phyloP scores from a whole-genome alignment of 2,797 vertebrate species.

The Heliangelus exortis region DNA sequence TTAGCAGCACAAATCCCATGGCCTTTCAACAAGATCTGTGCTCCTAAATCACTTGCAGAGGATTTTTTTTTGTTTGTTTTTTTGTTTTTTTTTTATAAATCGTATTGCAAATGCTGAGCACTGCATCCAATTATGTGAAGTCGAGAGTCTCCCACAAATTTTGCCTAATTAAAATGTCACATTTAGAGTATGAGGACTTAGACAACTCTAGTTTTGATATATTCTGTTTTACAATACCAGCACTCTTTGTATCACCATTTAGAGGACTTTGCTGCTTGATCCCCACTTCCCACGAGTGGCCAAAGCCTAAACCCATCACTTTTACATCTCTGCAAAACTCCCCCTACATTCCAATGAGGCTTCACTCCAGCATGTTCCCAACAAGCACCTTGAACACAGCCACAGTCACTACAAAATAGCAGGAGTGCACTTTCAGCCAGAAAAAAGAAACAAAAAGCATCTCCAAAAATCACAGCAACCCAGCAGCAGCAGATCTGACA shows the following conservation, averaged over 20 bases:
- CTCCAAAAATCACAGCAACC: constrained; percentile 54
- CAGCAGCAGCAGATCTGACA: background rate
- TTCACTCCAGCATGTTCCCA: background rate
- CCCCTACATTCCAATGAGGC: background rate
- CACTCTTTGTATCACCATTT: background rate
- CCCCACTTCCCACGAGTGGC: background rate
- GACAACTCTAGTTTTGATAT: background rate
- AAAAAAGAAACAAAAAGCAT: background rate
- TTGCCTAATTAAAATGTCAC: background rate
- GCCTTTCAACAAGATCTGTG: constrained; percentile 39
- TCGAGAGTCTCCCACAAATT: background rate
- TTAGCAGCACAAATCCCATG: background rate
- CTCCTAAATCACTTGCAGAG: constrained; percentile 41
- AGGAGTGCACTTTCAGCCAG: background rate
- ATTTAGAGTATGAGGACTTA: background rate
- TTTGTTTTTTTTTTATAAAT: background rate
- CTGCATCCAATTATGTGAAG: constrained; percentile 21
- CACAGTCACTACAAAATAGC: background rate
- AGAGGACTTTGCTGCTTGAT: background rate
- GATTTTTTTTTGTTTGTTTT: too few species aligned
- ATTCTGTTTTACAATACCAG: background rate
- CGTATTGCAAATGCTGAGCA: background rate
- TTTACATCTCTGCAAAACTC: background rate
- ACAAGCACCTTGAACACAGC: background rate
- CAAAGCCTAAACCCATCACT: background rate